Percentiles rank a stretch among this genome's conserved stretches.
These are phyloP conservation scores for Amiota minor DNA, from an alignment of 2,888 invertebrate species.

Conservation along the genomic window DNA sequence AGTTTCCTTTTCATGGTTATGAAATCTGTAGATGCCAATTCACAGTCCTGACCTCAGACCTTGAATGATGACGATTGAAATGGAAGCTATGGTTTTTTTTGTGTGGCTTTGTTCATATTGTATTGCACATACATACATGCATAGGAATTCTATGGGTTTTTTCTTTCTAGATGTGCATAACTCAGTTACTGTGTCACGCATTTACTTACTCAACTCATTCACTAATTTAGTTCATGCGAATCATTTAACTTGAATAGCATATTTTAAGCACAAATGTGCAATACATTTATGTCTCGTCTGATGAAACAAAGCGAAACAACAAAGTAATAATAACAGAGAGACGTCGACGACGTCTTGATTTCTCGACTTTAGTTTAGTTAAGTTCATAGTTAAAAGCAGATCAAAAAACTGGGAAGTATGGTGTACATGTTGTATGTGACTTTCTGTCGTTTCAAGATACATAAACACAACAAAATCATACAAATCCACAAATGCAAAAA, in stretches of 20 bases:
- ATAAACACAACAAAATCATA: neutral
- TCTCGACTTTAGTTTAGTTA: neutral
- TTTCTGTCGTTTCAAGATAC: constrained; percentile 13
- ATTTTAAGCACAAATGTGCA: constrained; percentile 12
- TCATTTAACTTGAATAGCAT: constrained; percentile 16
- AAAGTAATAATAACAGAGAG: neutral
- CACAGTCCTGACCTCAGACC: too few species aligned
- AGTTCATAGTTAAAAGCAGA: neutral
- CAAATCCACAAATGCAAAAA: constrained; percentile 13
- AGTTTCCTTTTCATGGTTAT: too few species aligned
- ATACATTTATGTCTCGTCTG: constrained; percentile 17
- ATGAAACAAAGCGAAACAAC: neutral
- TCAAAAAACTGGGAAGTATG: constrained; percentile 19
- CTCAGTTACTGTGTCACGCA: constrained; percentile 30
- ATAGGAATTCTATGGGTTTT: neutral
- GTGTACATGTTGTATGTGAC: constrained; percentile 25
- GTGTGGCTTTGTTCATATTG: too few species aligned
- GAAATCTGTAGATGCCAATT: too few species aligned
- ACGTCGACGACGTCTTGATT: neutral
- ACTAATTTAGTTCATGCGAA: neutral
- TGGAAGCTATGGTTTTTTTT: too few species aligned
- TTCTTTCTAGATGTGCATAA: constrained; percentile 2
- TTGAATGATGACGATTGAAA: too few species aligned
- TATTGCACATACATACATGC: too few species aligned
- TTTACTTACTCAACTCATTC: neutral